Conservation (phyloP, 2,888 invertebrate species). For the Prosopocoilus inquinatus region DNA sequence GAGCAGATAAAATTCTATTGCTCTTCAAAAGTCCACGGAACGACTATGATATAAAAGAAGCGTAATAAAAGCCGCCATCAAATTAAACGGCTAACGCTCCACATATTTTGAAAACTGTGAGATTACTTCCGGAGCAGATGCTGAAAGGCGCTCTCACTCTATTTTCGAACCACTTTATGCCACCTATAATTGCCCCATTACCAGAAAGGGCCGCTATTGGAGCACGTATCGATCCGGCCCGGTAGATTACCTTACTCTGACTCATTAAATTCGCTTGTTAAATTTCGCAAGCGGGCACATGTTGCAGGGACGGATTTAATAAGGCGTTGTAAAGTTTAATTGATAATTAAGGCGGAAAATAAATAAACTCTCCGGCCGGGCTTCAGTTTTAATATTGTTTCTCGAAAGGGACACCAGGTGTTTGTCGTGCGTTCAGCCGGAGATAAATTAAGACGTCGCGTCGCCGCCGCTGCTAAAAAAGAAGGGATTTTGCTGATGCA, state of each 20-base stretch:
- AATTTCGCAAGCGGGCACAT: constrained; percentile 16
- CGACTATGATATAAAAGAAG: too few species aligned
- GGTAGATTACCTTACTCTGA: constrained; percentile 25
- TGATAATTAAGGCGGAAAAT: too few species aligned
- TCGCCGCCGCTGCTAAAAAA: not conserved
- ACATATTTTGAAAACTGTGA: too few species aligned
- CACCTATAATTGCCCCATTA: constrained; percentile 25
- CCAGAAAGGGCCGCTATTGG: constrained; percentile 23
- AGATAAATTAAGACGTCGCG: not conserved
- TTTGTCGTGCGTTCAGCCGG: not conserved
- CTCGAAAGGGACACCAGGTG: constrained; percentile 1
- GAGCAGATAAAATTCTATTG: too few species aligned
- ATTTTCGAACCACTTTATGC: not conserved
- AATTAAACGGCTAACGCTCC: too few species aligned
- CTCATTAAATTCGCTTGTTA: constrained; percentile 30
- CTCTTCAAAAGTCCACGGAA: too few species aligned
- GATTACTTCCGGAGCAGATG: too few species aligned
- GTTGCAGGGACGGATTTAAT: too few species aligned
- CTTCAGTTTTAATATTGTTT: not conserved
- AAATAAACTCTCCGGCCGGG: too few species aligned
- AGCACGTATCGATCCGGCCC: constrained; percentile 26
- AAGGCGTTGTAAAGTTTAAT: too few species aligned
- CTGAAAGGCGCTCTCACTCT: too few species aligned
- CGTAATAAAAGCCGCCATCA: too few species aligned
- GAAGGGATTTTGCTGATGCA: not conserved